Percentiles rank a stretch among this genome's conserved stretches.
Evolutionary conservation across 2,888 invertebrate genomes (phyloP).

Genomic region (Orchesella flavescens): DNA sequence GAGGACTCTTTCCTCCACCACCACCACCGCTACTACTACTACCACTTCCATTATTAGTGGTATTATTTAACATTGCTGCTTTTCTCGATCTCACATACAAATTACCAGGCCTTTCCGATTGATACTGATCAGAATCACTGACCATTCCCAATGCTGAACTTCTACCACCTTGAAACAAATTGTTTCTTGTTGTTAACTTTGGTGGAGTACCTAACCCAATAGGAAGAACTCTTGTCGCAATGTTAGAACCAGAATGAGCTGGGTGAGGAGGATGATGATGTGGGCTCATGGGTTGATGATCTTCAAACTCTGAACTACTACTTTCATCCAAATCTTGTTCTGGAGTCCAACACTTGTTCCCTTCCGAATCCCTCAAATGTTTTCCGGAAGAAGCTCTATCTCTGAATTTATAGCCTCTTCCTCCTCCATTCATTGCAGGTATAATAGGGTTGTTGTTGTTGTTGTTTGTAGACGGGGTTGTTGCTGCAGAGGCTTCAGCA

Average conservation of each 20-base stretch:
- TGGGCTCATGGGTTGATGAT: constrained; percentile 37
- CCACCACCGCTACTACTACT: neutral
- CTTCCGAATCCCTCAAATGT: constrained; percentile 27
- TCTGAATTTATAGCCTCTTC: constrained; percentile 52
- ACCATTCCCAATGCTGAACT: constrained; percentile 62
- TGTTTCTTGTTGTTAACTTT: constrained; percentile 67
- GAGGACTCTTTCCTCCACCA: neutral
- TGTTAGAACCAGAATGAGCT: constrained; percentile 37
- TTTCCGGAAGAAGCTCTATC: constrained; percentile 52
- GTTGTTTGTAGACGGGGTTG: constrained; percentile 45
- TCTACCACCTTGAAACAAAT: constrained; percentile 66
- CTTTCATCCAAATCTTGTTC: constrained; percentile 88
- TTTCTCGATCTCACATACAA: constrained; percentile 66
- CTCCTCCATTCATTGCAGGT: constrained; percentile 71
- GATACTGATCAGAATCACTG: constrained; percentile 65
- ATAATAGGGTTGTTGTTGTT: constrained; percentile 71
- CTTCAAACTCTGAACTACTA: constrained; percentile 75
- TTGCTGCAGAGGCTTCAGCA: constrained; percentile 38
- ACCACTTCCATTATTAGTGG: neutral
- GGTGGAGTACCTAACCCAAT: constrained; percentile 63
- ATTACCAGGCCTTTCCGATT: constrained; percentile 59
- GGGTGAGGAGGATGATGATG: constrained; percentile 28
- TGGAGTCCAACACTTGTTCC: constrained; percentile 82
- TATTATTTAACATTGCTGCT: constrained; percentile 27
- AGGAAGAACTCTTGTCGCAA: constrained; percentile 46